Percentiles rank a stretch among this genome's conserved stretches.
These are phyloP conservation scores for Corvus cornix DNA, from an alignment of 2,113 vertebrate species.

Conservation along the genomic window DNA sequence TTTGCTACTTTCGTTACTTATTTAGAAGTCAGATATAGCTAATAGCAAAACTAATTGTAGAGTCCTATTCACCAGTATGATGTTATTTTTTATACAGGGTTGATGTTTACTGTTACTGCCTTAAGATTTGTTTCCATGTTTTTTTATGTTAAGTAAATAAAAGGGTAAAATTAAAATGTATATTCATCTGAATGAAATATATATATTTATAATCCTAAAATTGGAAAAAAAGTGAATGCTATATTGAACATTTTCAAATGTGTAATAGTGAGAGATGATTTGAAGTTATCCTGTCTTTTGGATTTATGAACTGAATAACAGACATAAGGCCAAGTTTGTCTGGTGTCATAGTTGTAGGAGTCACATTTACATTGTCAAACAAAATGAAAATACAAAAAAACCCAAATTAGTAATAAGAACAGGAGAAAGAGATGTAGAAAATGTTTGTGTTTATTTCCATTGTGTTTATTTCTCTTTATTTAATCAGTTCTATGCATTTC, in stretches of 20 bases:
- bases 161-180: not conserved
- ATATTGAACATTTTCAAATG: not conserved
- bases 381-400: not conserved
- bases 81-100: not conserved
- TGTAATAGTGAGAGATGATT: not conserved
- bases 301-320: not conserved
- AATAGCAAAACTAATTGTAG: not conserved
- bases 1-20: not conserved
- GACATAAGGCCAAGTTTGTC: not conserved
- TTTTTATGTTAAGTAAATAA: not conserved
- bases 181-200: not conserved
- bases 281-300: not conserved
- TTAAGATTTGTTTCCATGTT: not conserved
- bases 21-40: not conserved
- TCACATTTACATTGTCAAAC: not conserved
- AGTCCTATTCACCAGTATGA: not conserved
- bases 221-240: not conserved
- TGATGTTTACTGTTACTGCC: not conserved
- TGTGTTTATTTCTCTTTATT: not conserved
- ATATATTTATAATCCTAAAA: not conserved
- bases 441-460: not conserved
- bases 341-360: not conserved
- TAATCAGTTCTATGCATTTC: not conserved
- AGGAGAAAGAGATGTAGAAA: not conserved
- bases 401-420: not conserved